Evolutionary conservation across 2,113 vertebrate genomes (phyloP).

Genomic region (Seriola quinqueradiata): DNA sequence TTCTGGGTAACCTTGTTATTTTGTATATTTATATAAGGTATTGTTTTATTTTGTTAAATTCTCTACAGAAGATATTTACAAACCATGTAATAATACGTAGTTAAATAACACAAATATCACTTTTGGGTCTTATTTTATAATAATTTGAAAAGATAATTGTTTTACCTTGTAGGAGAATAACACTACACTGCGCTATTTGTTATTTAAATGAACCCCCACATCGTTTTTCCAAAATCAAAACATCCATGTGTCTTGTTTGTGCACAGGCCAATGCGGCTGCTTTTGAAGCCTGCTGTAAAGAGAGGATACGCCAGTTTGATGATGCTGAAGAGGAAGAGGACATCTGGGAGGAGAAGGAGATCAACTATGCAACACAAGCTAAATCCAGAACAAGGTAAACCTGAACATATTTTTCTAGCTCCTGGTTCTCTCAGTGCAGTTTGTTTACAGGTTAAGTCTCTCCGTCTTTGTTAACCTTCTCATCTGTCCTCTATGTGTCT

Average conservation of each 20-base stretch:
- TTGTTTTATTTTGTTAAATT: no score
- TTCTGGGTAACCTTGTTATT: no score
- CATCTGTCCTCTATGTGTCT: neutral
- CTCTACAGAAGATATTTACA: no score
- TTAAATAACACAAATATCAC: no score
- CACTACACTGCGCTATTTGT: neutral
- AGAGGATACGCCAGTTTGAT: conserved; percentile 94
- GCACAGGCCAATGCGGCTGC: conserved; percentile 91
- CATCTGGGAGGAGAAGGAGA: conserved; percentile 96
- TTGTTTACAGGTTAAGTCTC: no score
- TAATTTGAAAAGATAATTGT: neutral
- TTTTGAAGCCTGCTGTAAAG: conserved; percentile 96
- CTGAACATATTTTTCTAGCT: neutral
- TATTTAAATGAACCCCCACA: no score
- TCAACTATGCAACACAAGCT: conserved; percentile 89
- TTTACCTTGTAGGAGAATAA: neutral
- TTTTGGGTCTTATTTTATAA: neutral
- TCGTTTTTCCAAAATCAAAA: neutral
- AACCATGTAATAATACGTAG: neutral
- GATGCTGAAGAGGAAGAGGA: conserved; percentile 95
- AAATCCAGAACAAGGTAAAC: conserved; percentile 92
- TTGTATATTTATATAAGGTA: no score
- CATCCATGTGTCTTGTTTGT: neutral
- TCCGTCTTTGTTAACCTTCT: neutral
- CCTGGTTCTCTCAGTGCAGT: neutral